Conservation (phyloP, 2,113 vertebrate species). For the Dromaius novaehollandiae region DNA sequence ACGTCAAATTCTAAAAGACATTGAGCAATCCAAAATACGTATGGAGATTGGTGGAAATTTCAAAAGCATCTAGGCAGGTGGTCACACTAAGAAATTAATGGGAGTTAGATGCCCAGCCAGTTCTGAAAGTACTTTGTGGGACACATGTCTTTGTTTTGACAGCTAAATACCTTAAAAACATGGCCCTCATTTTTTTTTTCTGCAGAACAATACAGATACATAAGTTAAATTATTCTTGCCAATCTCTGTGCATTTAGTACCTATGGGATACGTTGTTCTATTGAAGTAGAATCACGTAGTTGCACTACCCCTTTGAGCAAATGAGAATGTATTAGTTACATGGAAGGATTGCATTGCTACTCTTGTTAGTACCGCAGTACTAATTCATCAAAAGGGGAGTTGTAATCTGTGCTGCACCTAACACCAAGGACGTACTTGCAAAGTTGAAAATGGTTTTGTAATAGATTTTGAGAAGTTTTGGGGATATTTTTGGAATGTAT, state of each 20-base stretch:
- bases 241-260: neutral
- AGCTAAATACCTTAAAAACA: neutral
- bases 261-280: neutral
- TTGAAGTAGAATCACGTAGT: neutral
- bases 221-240: neutral
- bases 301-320: neutral
- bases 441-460: neutral
- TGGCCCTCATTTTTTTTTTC: neutral
- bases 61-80: neutral
- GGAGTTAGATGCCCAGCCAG: neutral
- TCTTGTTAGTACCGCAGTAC: neutral
- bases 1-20: neutral
- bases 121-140: neutral
- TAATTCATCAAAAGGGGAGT: neutral
- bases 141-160: neutral
- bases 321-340: fast-evolving
- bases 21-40: neutral
- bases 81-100: neutral
- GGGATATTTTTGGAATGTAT: neutral
- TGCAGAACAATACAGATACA: neutral
- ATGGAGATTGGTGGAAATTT: neutral
- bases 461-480: neutral
- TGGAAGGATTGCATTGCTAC: neutral
- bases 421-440: neutral
- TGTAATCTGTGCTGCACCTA: neutral